A percentile compares a stretch with the other conserved stretches of the same genome.
phyloP scores from a whole-genome alignment of 2,113 vertebrate species.

The Vulpes vulpes region DNA sequence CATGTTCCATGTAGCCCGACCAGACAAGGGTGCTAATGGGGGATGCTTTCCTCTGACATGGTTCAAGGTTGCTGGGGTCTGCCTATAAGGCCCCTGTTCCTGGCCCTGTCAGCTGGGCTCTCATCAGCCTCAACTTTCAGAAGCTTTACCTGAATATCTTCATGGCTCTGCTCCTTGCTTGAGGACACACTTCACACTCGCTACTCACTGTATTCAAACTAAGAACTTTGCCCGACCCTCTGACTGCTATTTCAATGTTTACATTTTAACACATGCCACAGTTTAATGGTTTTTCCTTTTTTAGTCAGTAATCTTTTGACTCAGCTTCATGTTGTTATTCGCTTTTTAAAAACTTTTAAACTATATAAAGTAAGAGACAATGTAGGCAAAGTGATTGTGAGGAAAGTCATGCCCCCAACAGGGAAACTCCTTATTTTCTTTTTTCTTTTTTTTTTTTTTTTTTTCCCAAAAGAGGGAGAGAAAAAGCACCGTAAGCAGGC shows the following conservation, averaged over 20 bases:
- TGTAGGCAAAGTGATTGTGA: neutral
- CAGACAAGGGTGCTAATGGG: no score
- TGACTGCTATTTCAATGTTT: neutral
- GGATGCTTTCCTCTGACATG: neutral
- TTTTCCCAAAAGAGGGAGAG: no score
- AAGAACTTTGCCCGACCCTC: neutral
- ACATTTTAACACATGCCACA: neutral
- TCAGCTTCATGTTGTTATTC: constrained; percentile 8
- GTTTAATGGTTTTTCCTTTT: neutral
- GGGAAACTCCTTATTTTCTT: neutral
- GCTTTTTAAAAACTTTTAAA: neutral
- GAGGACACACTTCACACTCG: neutral
- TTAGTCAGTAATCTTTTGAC: neutral
- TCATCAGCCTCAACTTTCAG: neutral
- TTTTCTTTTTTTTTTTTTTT: neutral
- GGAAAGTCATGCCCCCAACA: neutral
- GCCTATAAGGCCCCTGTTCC: neutral
- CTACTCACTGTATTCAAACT: neutral
- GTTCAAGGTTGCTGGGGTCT: neutral
- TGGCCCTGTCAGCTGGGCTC: neutral
- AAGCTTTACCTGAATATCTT: neutral
- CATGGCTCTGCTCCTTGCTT: neutral
- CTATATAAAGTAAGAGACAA: neutral
- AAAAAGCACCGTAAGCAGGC: neutral
- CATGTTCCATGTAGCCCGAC: neutral